Evolutionary conservation across 1,140 invertebrate species (phyloP).

Genomic region (Maniola jurtina): DNA sequence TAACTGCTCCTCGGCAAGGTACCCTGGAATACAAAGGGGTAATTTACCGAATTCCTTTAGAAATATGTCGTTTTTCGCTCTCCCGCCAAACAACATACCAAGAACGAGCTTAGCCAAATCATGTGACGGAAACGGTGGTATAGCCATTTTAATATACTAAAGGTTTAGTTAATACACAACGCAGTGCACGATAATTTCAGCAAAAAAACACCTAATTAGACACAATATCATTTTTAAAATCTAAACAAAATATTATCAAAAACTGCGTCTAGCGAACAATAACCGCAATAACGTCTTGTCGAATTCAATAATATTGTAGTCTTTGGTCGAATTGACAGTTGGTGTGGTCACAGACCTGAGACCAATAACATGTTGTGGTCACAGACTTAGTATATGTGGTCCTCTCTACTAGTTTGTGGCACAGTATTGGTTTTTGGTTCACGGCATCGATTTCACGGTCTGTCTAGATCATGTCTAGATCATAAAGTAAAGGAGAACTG

Average conservation of each 20-base stretch:
- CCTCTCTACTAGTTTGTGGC: no score
- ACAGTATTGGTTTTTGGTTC: no score
- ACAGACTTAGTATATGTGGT: no score
- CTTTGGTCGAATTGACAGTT: no score
- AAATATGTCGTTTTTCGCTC: constrained; percentile 26
- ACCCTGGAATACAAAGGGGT: constrained; percentile 48
- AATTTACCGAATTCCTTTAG: constrained; percentile 30
- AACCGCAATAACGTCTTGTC: constrained; percentile 24
- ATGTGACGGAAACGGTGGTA: constrained; percentile 67
- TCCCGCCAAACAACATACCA: constrained; percentile 70
- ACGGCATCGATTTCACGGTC: no score
- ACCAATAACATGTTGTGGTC: no score
- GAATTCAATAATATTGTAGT: no score
- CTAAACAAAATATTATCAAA: constrained; percentile 28
- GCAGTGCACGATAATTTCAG: constrained; percentile 14
- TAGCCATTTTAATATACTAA: constrained; percentile 41
- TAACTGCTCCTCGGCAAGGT: constrained; percentile 68
- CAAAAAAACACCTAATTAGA: constrained; percentile 4
- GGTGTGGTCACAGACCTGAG: no score
- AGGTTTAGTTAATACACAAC: constrained; percentile 15
- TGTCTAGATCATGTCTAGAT: no score
- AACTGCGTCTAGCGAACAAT: no score
- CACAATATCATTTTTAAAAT: constrained; percentile 25
- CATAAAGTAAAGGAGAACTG: no score
- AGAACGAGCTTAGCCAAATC: constrained; percentile 71